Conservation (phyloP, 1,140 invertebrate species). For the Diabrotica undecimpunctata region DNA sequence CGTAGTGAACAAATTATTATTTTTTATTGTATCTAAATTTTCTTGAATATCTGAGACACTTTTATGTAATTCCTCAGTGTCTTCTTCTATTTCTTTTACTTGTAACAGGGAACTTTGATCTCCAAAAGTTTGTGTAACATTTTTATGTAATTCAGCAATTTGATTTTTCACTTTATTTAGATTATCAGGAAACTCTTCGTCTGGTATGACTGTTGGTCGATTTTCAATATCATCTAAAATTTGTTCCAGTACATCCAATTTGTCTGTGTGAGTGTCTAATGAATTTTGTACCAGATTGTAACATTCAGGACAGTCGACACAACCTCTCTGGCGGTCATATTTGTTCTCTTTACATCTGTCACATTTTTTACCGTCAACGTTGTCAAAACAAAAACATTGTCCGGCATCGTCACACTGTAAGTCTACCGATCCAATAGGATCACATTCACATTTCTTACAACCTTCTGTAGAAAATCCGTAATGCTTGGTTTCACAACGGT, state of each 20-base stretch:
- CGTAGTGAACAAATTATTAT: slow-evolving; percentile 23
- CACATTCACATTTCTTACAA: slow-evolving; percentile 84
- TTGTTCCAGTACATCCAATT: slow-evolving; percentile 58
- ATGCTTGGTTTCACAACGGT: slow-evolving; percentile 78
- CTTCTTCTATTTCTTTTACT: slow-evolving; percentile 56
- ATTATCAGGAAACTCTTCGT: slow-evolving; percentile 66
- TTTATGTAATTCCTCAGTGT: slow-evolving; percentile 54
- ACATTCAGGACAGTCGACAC: slow-evolving; percentile 86
- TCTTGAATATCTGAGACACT: slow-evolving; percentile 41
- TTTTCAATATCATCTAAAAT: slow-evolving; percentile 45
- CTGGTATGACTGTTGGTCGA: slow-evolving; percentile 63
- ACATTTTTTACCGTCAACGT: slow-evolving; percentile 85
- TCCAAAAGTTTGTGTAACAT: slow-evolving; percentile 38
- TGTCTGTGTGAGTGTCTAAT: slow-evolving; percentile 72
- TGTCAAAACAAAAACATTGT: slow-evolving; percentile 86
- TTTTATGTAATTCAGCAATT: slow-evolving; percentile 52
- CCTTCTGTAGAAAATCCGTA: slow-evolving; percentile 87
- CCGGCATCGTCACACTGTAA: slow-evolving; percentile 79
- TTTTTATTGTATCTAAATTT: slow-evolving; percentile 33
- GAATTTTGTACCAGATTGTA: slow-evolving; percentile 90
- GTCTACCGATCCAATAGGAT: slow-evolving; percentile 80
- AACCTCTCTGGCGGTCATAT: slow-evolving; percentile 77
- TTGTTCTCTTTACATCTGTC: slow-evolving; percentile 94
- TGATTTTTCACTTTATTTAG: slow-evolving; percentile 70
- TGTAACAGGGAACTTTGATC: slow-evolving; percentile 55